Conservation (phyloP, 2,888 invertebrate species). For the Dendrolimus houi region DNA sequence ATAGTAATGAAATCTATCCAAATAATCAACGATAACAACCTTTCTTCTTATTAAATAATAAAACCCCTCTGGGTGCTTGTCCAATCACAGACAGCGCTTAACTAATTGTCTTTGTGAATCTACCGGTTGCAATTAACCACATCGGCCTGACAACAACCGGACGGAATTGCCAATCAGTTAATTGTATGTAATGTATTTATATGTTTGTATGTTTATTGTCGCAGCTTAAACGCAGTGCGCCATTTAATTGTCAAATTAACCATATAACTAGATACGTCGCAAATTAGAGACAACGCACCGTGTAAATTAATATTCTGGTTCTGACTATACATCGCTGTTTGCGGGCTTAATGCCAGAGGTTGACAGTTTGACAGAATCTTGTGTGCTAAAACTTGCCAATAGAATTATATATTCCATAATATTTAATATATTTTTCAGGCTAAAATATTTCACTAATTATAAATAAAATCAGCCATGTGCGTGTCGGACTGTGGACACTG, state of each 20-base stretch:
- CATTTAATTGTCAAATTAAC: constrained; percentile 20
- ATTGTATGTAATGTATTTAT: constrained; percentile 23
- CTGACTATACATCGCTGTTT: background rate
- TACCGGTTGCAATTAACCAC: constrained; percentile 49
- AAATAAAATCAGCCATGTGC: no score
- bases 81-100: constrained; percentile 33
- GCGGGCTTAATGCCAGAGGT: background rate
- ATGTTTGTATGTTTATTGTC: constrained; percentile 11
- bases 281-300: constrained; percentile 6
- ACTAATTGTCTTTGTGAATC: constrained; percentile 61
- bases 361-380: no score
- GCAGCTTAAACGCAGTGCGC: constrained; percentile 11
- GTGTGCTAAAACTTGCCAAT: no score
- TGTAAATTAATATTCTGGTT: background rate
- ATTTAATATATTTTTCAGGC: no score
- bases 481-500: no score
- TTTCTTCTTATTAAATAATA: background rate
- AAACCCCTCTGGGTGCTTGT: constrained; percentile 12
- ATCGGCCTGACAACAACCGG: constrained; percentile 35
- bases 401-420: no score
- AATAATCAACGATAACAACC: no score
- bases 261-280: constrained; percentile 2
- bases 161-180: constrained; percentile 62
- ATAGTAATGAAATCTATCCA: no score
- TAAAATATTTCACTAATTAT: no score